phyloP scores from a whole-genome alignment of 2,888 invertebrate genomes.

The Netelia virgata region DNA sequence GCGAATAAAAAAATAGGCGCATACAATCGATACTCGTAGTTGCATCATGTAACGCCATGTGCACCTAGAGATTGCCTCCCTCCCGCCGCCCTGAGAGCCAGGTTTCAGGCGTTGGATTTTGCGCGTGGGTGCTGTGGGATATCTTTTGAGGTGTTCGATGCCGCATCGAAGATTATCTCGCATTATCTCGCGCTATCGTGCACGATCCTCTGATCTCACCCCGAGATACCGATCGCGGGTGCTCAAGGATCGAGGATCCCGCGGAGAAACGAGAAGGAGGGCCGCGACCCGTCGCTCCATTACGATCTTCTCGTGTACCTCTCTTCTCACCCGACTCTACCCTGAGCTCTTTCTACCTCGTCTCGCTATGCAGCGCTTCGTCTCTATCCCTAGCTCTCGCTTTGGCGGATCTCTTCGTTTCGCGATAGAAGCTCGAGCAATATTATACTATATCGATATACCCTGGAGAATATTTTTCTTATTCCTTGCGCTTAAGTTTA shows the following conservation, averaged over 20 bases:
- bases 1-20: neutral
- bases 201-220: conserved; percentile 82
- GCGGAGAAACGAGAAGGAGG: conserved; percentile 70
- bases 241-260: conserved; percentile 68
- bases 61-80: neutral
- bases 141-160: conserved; percentile 78
- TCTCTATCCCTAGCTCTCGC: conserved; percentile 1
- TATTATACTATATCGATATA: conserved; percentile 60
- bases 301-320: conserved; percentile 72
- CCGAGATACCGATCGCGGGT: conserved; percentile 80
- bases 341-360: conserved; percentile 27
- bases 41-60: neutral
- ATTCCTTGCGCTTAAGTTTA: conserved; percentile 47
- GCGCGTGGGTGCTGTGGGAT: conserved; percentile 77
- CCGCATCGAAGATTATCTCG: conserved; percentile 81
- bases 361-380: conserved; percentile 5
- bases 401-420: conserved; percentile 50
- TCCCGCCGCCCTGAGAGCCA: neutral
- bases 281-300: conserved; percentile 76
- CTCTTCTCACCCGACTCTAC: conserved; percentile 59
- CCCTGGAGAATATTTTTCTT: conserved; percentile 27
- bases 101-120: conserved; percentile 42
- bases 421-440: conserved; percentile 66
- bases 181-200: conserved; percentile 82
- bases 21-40: conserved; percentile 8